Conservation (phyloP, 1,140 invertebrate species). For the Plodia interpunctella region DNA sequence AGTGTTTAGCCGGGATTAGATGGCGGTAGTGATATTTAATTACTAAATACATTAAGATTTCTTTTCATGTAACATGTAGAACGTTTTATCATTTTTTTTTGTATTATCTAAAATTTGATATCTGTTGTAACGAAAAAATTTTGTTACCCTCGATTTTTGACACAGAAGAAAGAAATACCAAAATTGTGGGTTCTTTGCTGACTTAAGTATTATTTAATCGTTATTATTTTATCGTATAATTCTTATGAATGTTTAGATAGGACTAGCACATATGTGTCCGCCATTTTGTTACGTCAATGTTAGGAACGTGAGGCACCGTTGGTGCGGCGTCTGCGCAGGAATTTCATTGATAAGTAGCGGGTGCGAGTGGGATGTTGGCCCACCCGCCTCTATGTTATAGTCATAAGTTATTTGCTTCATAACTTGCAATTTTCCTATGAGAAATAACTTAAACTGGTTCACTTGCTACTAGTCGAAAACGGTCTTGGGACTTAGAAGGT, state of each 20-base stretch:
- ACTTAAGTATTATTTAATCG: neutral
- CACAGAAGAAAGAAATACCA: no score
- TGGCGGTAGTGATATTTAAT: no score
- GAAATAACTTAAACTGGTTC: neutral
- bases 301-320: slow-evolving; percentile 57
- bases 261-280: slow-evolving; percentile 31
- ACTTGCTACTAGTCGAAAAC: no score
- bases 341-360: slow-evolving; percentile 72
- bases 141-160: no score
- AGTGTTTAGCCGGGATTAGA: no score
- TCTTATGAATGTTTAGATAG: slow-evolving; percentile 29
- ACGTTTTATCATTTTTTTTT: no score
- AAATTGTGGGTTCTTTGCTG: neutral
- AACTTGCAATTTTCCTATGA: slow-evolving; percentile 21
- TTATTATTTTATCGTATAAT: neutral
- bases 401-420: slow-evolving; percentile 21
- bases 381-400: slow-evolving; percentile 25
- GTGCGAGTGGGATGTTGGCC: slow-evolving; percentile 69
- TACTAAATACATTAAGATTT: no score
- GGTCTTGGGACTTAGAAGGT: no score
- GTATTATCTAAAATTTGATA: no score
- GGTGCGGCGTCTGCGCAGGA: slow-evolving; percentile 42
- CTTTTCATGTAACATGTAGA: no score
- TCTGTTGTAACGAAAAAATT: no score
- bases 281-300: slow-evolving; percentile 63